Evolutionary conservation across 2,888 invertebrate species (phyloP).

Genomic region (Apotomis capreana): DNA sequence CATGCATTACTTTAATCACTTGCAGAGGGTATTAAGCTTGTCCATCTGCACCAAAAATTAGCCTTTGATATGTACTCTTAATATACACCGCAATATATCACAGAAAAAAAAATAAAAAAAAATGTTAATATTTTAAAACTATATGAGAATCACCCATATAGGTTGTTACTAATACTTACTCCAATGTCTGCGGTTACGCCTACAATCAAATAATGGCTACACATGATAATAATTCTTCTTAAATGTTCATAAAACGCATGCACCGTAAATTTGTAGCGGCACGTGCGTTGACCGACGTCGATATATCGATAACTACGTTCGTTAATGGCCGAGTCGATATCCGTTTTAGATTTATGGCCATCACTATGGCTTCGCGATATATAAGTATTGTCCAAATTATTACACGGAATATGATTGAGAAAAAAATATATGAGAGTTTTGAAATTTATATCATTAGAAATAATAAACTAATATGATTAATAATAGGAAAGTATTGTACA

Average conservation of each 20-base stretch:
- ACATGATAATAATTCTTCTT: slow-evolving; percentile 54
- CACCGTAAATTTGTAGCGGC: slow-evolving; percentile 63
- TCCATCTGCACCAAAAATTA: too few species aligned
- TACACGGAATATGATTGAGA: slow-evolving; percentile 66
- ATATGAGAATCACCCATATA: too few species aligned
- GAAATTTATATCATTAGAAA: neutral
- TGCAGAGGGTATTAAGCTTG: too few species aligned
- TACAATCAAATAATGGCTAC: slow-evolving; percentile 53
- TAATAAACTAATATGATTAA: too few species aligned
- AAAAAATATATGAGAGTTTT: slow-evolving; percentile 30
- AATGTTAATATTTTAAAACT: too few species aligned
- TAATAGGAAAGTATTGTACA: too few species aligned
- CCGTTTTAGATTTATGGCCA: slow-evolving; percentile 50
- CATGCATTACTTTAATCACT: too few species aligned
- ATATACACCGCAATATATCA: too few species aligned
- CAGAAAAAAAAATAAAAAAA: too few species aligned
- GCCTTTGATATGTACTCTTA: too few species aligned
- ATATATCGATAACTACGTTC: slow-evolving; percentile 47
- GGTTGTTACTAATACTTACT: neutral
- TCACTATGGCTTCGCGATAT: slow-evolving; percentile 62
- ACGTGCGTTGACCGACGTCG: slow-evolving; percentile 54
- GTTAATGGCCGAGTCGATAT: slow-evolving; percentile 46
- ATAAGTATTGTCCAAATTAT: slow-evolving; percentile 65
- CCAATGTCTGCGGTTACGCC: slow-evolving; percentile 44
- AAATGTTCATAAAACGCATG: slow-evolving; percentile 57